phyloP scores from a whole-genome alignment of 1,140 invertebrate genomes.

The Cotesia glomerata region DNA sequence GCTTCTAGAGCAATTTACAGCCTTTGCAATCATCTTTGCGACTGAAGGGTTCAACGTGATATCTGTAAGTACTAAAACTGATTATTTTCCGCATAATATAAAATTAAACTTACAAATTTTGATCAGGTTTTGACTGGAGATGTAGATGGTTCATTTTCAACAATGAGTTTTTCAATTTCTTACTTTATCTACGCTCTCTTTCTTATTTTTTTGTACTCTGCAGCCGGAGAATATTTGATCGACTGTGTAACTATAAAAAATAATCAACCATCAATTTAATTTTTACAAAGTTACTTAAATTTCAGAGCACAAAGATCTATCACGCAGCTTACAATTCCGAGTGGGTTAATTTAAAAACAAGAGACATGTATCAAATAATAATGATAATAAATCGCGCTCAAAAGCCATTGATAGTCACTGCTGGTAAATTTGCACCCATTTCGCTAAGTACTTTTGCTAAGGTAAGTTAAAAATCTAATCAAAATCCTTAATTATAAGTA shows the following conservation, averaged over 20 bases:
- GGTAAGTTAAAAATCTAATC: not conserved
- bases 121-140: not conserved
- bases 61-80: not conserved
- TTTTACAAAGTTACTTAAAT: not conserved
- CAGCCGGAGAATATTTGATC: constrained; percentile 2
- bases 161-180: constrained; percentile 8
- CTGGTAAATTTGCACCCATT: not conserved
- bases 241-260: not conserved
- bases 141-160: not conserved
- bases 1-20: constrained; percentile 2
- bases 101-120: not conserved
- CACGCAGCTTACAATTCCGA: not conserved
- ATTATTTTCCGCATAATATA: not conserved
- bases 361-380: not conserved
- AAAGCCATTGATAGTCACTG: not conserved
- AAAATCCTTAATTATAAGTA: too few species aligned
- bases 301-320: not conserved
- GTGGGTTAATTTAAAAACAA: not conserved
- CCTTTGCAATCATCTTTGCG: not conserved
- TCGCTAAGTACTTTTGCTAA: not conserved
- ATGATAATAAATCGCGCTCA: not conserved
- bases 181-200: not conserved
- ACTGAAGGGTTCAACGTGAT: not conserved
- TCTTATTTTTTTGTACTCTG: not conserved
- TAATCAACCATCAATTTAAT: not conserved